Conservation (phyloP, 2,888 invertebrate genomes). For the Leptopilina syphax region DNA sequence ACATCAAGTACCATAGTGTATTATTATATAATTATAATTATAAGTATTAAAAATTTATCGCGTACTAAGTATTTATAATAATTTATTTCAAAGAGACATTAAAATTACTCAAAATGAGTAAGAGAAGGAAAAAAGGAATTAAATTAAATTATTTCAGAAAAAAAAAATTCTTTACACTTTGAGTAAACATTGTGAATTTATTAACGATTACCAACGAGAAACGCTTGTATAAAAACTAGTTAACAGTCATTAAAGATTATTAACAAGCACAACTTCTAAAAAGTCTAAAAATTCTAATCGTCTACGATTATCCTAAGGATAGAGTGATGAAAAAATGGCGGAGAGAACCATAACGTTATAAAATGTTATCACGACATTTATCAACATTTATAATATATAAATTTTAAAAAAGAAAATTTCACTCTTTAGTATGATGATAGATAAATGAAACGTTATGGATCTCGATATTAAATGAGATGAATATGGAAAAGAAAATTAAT, state of each 20-base stretch:
- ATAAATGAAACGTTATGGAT: conserved; percentile 36
- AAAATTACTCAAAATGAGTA: conserved; percentile 2
- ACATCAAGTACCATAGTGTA: neutral
- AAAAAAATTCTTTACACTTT: neutral
- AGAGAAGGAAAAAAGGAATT: neutral
- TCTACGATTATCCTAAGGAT: conserved; percentile 30
- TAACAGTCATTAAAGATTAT: conserved; percentile 32
- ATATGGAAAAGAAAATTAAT: neutral
- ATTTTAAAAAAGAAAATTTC: neutral
- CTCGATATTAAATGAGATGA: conserved; percentile 12
- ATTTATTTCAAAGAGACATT: neutral
- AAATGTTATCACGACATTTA: neutral
- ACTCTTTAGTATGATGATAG: neutral
- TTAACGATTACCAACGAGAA: conserved; percentile 5
- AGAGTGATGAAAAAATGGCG: conserved; percentile 34
- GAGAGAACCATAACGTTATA: conserved; percentile 39
- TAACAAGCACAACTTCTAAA: conserved; percentile 33
- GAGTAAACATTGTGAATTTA: conserved; percentile 15
- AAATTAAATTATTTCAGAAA: neutral
- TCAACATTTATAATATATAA: neutral
- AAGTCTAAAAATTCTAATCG: conserved; percentile 24
- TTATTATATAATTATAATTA: no score
- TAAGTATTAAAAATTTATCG: neutral
- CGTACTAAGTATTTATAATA: neutral
- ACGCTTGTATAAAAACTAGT: conserved; percentile 29